These are phyloP conservation scores for Enteromius unitaeniatus DNA, from an alignment of 2,797 vertebrate species.

Conservation along the genomic window DNA sequence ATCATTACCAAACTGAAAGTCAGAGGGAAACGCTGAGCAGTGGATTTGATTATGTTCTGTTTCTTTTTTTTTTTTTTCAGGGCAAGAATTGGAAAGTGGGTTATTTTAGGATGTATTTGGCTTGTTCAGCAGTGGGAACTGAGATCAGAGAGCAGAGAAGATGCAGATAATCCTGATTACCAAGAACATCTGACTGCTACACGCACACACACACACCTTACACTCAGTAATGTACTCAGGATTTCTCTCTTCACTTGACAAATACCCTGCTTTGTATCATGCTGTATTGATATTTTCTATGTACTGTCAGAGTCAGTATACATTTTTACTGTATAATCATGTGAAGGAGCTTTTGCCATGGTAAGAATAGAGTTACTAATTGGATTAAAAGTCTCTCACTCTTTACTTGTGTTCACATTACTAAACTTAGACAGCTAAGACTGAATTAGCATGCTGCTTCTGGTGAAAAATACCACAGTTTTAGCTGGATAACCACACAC, in stretches of 20 bases:
- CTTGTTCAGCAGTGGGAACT: slow-evolving; percentile 1
- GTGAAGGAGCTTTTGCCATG: neutral
- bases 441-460: slow-evolving; percentile 9
- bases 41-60: neutral
- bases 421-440: neutral
- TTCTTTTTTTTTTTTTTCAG: neutral
- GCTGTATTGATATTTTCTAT: neutral
- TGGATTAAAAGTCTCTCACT: slow-evolving; percentile 12
- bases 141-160: neutral
- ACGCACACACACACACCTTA: neutral
- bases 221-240: neutral
- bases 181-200: neutral
- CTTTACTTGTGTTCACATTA: too few relatives aligned
- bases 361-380: neutral
- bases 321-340: slow-evolving; percentile 1
- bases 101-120: slow-evolving; percentile 23
- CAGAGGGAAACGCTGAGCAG: neutral
- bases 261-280: neutral
- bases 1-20: neutral
- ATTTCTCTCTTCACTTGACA: neutral
- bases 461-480: neutral
- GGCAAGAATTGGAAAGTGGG: neutral
- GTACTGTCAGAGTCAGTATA: neutral
- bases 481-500: slow-evolving; percentile 1
- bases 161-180: slow-evolving; percentile 35